Evolutionary conservation across 2,797 vertebrate species (phyloP).

Genomic region (Urocyon cinereoargenteus): DNA sequence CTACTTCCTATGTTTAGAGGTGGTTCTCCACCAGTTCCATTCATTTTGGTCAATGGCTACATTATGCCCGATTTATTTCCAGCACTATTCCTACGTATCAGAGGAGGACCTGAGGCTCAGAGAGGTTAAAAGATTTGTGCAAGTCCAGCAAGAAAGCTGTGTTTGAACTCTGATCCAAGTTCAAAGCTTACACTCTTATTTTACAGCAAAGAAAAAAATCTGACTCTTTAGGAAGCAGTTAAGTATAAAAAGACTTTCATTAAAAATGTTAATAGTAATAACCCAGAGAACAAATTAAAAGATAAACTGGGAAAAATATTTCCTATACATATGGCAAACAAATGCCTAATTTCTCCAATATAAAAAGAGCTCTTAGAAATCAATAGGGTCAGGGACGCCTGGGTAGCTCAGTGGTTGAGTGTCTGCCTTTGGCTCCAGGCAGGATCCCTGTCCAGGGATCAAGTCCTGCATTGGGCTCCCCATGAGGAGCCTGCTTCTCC

Average conservation of each 20-base stretch:
- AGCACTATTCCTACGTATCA: neutral
- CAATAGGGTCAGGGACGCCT: neutral
- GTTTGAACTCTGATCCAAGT: neutral
- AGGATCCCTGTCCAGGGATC: too few species aligned
- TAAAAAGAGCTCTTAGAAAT: conserved; percentile 11
- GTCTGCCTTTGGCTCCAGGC: too few species aligned
- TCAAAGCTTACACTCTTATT: neutral
- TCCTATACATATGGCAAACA: neutral
- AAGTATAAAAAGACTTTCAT: neutral
- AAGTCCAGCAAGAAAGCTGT: neutral
- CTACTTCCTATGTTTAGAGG: neutral
- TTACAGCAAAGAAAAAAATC: neutral
- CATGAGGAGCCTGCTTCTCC: too few species aligned
- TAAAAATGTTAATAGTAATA: neutral
- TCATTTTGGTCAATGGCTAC: neutral
- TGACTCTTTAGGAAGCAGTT: neutral
- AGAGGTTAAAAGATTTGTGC: neutral
- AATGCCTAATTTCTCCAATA: neutral
- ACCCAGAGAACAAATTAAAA: neutral
- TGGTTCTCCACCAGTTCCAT: neutral
- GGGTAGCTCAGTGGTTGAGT: too few species aligned
- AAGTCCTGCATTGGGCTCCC: too few species aligned
- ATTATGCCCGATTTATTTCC: neutral
- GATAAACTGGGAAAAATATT: neutral
- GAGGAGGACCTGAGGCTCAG: neutral